phyloP scores from a whole-genome alignment of 1,140 invertebrate genomes.

The Pristionchus pacificus region DNA sequence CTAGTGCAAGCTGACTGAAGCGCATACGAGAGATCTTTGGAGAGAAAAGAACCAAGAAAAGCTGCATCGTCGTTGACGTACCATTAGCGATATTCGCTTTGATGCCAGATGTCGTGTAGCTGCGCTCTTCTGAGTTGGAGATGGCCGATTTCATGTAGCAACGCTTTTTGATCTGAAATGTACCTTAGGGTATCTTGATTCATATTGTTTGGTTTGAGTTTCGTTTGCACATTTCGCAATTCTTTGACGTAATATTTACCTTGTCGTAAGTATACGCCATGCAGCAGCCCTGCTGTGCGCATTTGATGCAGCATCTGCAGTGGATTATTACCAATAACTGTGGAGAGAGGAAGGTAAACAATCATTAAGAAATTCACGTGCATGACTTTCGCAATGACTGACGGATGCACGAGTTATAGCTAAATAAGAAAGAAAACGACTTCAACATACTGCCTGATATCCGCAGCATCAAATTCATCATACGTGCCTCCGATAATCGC shows the following conservation, averaged over 20 bases:
- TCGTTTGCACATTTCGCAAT: too few relatives aligned
- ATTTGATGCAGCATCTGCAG: background rate
- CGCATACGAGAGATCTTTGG: too few relatives aligned
- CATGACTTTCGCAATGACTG: too few relatives aligned
- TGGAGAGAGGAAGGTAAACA: background rate
- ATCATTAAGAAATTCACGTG: too few relatives aligned
- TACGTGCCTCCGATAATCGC: background rate
- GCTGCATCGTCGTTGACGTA: too few relatives aligned
- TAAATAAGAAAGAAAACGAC: too few relatives aligned
- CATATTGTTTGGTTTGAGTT: background rate
- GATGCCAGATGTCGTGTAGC: background rate
- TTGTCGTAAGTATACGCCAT: background rate
- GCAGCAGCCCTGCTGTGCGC: background rate
- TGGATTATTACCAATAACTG: background rate
- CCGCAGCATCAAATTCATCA: background rate
- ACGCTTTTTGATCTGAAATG: background rate
- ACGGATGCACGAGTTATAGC: too few relatives aligned
- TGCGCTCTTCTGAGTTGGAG: background rate
- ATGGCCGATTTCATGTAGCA: background rate
- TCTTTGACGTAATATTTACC: background rate
- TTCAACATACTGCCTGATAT: background rate
- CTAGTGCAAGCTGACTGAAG: too few relatives aligned
- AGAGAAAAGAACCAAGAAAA: too few relatives aligned
- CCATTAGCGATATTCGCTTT: background rate
- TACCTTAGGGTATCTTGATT: background rate